phyloP scores from a whole-genome alignment of 2,797 vertebrate genomes.

The Cryptoblepharus egeriae region DNA sequence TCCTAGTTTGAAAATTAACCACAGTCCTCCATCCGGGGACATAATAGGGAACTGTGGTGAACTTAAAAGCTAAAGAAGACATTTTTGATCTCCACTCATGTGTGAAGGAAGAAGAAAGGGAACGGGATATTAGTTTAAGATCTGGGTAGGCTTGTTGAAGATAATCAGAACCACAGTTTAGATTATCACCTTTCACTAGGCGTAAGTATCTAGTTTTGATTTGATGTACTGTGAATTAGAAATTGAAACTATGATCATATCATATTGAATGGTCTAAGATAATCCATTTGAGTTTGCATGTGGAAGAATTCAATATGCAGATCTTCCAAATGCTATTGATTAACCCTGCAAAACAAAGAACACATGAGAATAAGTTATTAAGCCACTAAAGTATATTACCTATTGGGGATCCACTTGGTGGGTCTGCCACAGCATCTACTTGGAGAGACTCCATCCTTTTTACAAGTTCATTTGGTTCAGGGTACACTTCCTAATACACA shows the following conservation, averaged over 20 bases:
- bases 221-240: conserved; percentile 4
- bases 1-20: too few relatives aligned
- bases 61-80: too few relatives aligned
- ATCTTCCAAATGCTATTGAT: not conserved
- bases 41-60: too few relatives aligned
- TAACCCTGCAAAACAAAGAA: not conserved
- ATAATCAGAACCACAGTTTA: not conserved
- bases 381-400: conserved; percentile 71
- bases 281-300: not conserved
- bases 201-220: not conserved
- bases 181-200: too few relatives aligned
- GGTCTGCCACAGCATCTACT: conserved; percentile 68
- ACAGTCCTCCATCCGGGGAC: too few relatives aligned
- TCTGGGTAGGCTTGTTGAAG: too few relatives aligned
- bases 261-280: not conserved
- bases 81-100: too few relatives aligned
- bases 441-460: conserved; percentile 85
- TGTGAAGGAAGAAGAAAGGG: too few relatives aligned
- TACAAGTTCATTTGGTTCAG: conserved; percentile 78
- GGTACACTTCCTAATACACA: conserved; percentile 74
- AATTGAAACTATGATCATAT: conserved; percentile 6
- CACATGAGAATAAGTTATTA: not conserved
- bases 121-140: too few relatives aligned
- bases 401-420: conserved; percentile 66
- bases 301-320: not conserved